Evolutionary conservation across 2,113 vertebrate species (phyloP), one percentile per base, ranked within the genome.

Genomic region (Onychostoma macrolepis): DNA sequence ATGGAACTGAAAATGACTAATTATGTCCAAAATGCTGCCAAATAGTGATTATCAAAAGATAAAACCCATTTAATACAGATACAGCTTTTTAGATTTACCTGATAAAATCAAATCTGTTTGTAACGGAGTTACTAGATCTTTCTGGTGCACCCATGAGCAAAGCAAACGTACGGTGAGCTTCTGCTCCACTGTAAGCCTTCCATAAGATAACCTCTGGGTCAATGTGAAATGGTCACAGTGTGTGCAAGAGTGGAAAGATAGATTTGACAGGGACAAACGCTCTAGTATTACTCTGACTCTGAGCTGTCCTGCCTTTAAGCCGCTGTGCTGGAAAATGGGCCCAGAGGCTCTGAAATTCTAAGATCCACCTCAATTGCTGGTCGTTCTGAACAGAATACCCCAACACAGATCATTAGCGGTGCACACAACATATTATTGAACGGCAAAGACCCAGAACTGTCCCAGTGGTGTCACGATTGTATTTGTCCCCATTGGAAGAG

Each of bases 161-260:
- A 85, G 85, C 80, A 72, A 84, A 89, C 53, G 17, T 56, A 53
- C 26, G n/a, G 41, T 80, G 76, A 80, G 87, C 33, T 83, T 58
- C 65, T 82, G 81, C 78, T 81, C n/a, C 79, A 78, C 86, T 85
- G 61, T 87, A 85, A 89, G 89, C 86, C 45, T 65, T 75, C 71
- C 56, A 76, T 65, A 72, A 88, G 89, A 89, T 89, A 89, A 89
- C 84, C 89, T 74, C 58, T 53, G 41, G 84, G 89, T 88, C 86
- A 88, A 53, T 69, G 84, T 86, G 86, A 88, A 88, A 80, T 74
- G 53, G 80, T 74, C 84, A 80, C 65, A 45, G 53, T 80, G 65
- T 77, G 84, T 86, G 79, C 65, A 79, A 80, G 56, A 78, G 53
- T 84, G 50, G 30, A 83, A 84, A 78, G 56, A 87, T 69, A 85